Evolutionary conservation across 2,797 vertebrate genomes (phyloP).

Genomic region (Psittacula derbiana): DNA sequence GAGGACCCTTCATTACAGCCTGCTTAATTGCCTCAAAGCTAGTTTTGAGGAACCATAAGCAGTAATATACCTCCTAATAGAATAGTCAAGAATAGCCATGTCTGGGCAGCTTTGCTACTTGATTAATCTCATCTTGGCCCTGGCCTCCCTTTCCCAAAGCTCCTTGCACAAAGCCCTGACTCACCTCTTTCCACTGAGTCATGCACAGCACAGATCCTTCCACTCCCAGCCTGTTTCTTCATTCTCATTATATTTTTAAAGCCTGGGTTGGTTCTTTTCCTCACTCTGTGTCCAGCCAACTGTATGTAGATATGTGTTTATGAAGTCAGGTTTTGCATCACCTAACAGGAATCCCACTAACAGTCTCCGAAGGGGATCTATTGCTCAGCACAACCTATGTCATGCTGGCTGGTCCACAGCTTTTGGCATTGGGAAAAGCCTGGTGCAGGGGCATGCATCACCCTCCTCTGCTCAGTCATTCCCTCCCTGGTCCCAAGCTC

Average conservation of each 20-base stretch:
- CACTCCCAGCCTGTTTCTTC: neutral
- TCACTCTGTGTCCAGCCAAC: neutral
- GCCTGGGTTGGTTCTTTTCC: neutral
- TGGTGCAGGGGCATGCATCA: accelerated
- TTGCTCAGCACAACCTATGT: neutral
- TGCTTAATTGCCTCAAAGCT: neutral
- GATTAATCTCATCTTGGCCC: neutral
- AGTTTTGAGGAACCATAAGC: neutral
- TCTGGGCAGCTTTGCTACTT: neutral
- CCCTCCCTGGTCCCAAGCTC: neutral
- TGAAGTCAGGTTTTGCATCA: neutral
- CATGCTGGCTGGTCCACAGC: neutral
- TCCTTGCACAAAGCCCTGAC: conserved; percentile 4
- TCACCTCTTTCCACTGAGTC: neutral
- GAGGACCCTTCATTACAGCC: neutral
- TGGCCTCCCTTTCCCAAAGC: neutral
- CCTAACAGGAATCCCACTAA: neutral
- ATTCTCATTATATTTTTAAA: neutral
- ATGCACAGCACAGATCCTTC: neutral
- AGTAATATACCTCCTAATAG: neutral
- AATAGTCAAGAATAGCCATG: conserved; percentile 3
- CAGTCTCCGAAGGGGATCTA: neutral
- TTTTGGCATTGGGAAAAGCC: neutral
- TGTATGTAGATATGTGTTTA: neutral
- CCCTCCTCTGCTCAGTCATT: neutral